A percentile compares a stretch with the other conserved stretches of the same genome.
Evolutionary conservation across 2,797 vertebrate genomes (phyloP).

Genomic region (Girardinus metallicus): DNA sequence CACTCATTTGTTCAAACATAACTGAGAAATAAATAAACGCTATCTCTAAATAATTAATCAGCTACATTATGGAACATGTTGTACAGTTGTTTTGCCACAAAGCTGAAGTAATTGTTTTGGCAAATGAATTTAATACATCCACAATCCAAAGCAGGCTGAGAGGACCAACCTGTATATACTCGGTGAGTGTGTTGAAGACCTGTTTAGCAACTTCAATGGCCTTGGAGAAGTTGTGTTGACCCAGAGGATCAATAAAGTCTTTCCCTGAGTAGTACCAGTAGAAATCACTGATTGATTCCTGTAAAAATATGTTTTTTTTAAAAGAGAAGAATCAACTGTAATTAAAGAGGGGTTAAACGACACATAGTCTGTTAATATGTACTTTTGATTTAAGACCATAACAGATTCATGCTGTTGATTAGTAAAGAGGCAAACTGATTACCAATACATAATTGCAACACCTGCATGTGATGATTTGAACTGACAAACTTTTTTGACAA

Average conservation of each 20-base stretch:
- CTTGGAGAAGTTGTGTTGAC: conserved; percentile 93
- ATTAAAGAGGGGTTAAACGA: neutral
- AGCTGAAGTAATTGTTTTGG: neutral
- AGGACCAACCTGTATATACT: conserved; percentile 92
- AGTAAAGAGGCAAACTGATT: too few species aligned
- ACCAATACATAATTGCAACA: neutral
- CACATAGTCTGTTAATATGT: neutral
- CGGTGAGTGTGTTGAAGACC: conserved; percentile 96
- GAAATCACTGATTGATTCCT: conserved; percentile 98
- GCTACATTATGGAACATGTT: neutral
- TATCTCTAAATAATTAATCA: neutral
- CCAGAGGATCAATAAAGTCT: conserved; percentile 90
- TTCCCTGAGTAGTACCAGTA: conserved; percentile 98
- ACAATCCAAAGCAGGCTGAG: neutral
- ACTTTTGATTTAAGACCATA: neutral
- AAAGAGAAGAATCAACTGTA: neutral
- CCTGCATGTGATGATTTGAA: neutral
- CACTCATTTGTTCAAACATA: neutral
- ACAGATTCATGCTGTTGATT: neutral
- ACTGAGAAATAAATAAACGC: neutral
- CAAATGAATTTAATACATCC: neutral
- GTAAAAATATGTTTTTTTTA: neutral
- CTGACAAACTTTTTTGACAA: neutral
- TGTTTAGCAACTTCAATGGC: conserved; percentile 95
- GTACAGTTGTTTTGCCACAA: neutral